Conservation (phyloP, 2,888 invertebrate genomes). For the Pterostichus madidus region DNA sequence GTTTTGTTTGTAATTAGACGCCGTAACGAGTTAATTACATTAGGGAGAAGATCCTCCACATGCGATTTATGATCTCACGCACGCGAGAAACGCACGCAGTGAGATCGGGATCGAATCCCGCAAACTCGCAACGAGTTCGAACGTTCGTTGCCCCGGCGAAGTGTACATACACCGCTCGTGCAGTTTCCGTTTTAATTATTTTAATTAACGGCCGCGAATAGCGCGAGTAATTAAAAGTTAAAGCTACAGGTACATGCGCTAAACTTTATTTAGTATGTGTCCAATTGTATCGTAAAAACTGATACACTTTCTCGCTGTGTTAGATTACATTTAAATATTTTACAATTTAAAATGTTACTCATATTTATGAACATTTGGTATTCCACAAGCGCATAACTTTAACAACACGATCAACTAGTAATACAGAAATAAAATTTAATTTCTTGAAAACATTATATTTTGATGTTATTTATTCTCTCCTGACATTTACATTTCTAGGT, state of each 20-base stretch:
- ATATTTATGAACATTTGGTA: too few species aligned
- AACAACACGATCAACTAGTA: too few species aligned
- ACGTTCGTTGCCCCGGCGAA: conserved; percentile 22
- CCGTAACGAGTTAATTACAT: conserved; percentile 3
- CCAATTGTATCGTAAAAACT: not conserved
- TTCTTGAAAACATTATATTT: too few species aligned
- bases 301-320: conserved; percentile 10
- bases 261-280: conserved; percentile 36
- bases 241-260: conserved; percentile 25
- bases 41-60: not conserved
- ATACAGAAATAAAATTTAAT: too few species aligned
- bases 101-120: conserved; percentile 24
- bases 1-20: conserved; percentile 8
- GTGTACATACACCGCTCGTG: not conserved
- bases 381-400: too few species aligned
- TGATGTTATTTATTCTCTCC: too few species aligned
- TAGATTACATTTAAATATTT: too few species aligned
- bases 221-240: conserved; percentile 29
- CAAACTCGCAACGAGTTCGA: not conserved
- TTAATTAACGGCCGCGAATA: conserved; percentile 40
- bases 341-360: too few species aligned
- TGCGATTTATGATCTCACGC: not conserved
- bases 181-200: conserved; percentile 49
- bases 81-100: not conserved
- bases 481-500: too few species aligned